A percentile compares a stretch with the other conserved stretches of the same genome.
phyloP scores from a whole-genome alignment of 2,797 vertebrate species.

The Xenopus petersii region DNA sequence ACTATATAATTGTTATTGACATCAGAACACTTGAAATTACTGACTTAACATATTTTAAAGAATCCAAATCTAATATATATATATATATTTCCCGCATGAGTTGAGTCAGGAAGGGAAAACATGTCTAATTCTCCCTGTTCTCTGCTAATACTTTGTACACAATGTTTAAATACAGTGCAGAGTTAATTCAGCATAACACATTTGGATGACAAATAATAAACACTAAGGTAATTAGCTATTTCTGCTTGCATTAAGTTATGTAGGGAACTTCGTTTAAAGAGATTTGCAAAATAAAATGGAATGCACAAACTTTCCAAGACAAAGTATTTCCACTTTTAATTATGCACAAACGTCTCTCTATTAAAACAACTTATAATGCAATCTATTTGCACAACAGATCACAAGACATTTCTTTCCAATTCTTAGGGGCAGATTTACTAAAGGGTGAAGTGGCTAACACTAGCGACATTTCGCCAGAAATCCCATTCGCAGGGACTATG shows the following conservation, averaged over 20 bases:
- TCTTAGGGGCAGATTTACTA: not conserved
- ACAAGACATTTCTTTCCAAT: conserved; percentile 12
- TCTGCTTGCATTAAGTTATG: conserved; percentile 19
- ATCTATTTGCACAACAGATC: conserved; percentile 12
- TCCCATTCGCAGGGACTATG: no score
- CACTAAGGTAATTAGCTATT: conserved; percentile 13
- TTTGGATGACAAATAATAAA: conserved; percentile 26
- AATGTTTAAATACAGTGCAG: conserved; percentile 4
- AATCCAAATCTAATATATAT: no score
- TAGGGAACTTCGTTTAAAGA: conserved; percentile 21
- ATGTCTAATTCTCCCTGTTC: not conserved
- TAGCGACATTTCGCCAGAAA: no score
- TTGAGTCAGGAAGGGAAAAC: not conserved
- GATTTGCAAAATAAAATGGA: conserved; percentile 3
- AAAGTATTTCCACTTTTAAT: conserved; percentile 10
- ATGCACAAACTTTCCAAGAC: not conserved
- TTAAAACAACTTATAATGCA: not conserved
- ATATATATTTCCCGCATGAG: not conserved
- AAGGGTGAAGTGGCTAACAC: no score
- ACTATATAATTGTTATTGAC: no score
- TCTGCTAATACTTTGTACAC: conserved; percentile 6
- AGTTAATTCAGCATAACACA: conserved; percentile 23
- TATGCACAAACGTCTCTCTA: conserved; percentile 7
- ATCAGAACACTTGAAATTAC: no score
- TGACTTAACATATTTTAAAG: no score